Base-by-base conservation (phyloP, 2,113 vertebrate species). In the Aphyosemion australe region DNA sequence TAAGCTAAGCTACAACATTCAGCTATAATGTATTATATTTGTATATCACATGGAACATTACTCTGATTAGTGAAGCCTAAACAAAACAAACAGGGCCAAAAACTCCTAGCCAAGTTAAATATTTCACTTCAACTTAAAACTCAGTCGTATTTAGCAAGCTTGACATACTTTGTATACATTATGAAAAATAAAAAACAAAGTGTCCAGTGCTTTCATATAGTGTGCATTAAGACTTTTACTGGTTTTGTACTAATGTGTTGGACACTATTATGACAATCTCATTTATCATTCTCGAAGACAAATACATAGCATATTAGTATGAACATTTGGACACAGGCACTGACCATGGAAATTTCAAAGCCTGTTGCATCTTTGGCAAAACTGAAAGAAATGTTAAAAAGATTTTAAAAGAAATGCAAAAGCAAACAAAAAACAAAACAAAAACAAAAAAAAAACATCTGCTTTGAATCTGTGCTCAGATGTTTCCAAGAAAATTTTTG, bases 401-500 rank as follows among this genome's bases (percentile, higher is more conserved):
- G 31, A 49, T 32, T 39, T 62, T 26, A 8, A 61, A 43, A 49
- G 13, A 12, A 26, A 60, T 11, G 21, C 19, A 56, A 18, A 51
- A 69, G 61, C 21, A 21, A 32, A 56, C n/a, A 47, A 11, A 18
- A 31, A 16, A 12, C 18, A 46, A 31, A 15, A 12, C 4, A 12
- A 31, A 54, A 41, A 26, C 47, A 34, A 14, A 57, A 50, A 47
- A 19, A 46, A 49, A 41, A 11, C 43, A 64, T 78, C 43, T 64
- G 31, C 41, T 72, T 73, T 63, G 8, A 46, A 41, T 61, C 49
- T 69, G 51, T 46, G 61, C 37, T 73, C 13, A 47, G 42, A 61
- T 47, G 18, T 68, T 56, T 8, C 46, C 51, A 63, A 11, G 59
- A 9, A 5, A 8, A 4, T 9, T 68, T 43, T 34, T 11, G 12